Base-by-base conservation (phyloP, 1,140 invertebrate species). In the Megalonaias nervosa region DNA sequence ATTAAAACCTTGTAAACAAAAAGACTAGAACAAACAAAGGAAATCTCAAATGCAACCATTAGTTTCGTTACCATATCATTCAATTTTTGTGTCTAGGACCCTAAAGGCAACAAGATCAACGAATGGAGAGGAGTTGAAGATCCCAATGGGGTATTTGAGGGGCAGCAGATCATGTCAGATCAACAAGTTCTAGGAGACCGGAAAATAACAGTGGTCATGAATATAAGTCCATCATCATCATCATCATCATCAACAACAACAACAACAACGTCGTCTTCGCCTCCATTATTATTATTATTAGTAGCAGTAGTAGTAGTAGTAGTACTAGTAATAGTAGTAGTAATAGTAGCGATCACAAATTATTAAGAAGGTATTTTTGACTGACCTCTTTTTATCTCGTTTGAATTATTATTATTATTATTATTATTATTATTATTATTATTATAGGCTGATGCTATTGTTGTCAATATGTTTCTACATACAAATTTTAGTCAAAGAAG, bases 211-310 rank as follows among this genome's bases (percentile, higher is more conserved):
- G 71, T 57, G 14, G 58, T 66, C 15, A 70, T 80, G 72, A 79
- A 77, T 58, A 82, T 86, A 76, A 68, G 82, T 76, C 14, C 57
- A 11, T 17, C n/a, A 19, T 67, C 62, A 31, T 62, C 67, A 11
- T 67, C 26, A 31, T 67, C 17, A n/a, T 67, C 15, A 21, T 67
- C 65, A 67, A 3, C 31, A 31, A 1, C 31, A 31, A 31, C 31
- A 31, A 31, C 31, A 61, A 21, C 21, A 19, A 17, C 17, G 21
- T 17, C 17, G 21, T 61, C 17, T 3, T 2, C 60, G 21, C 3
- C 21, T 2, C 21, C 17, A 6, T 6, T 6, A 19, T 61, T 61
- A 19, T 61, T 21, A 61, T 21, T 31, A 31, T 31, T 31, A 31
- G 58, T 77, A 74, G 70, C 74, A 6, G 9, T 11, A 62, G 61